These are phyloP conservation scores for Lophura nycthemera DNA, from an alignment of 2,113 vertebrate species.

Conservation along the genomic window DNA sequence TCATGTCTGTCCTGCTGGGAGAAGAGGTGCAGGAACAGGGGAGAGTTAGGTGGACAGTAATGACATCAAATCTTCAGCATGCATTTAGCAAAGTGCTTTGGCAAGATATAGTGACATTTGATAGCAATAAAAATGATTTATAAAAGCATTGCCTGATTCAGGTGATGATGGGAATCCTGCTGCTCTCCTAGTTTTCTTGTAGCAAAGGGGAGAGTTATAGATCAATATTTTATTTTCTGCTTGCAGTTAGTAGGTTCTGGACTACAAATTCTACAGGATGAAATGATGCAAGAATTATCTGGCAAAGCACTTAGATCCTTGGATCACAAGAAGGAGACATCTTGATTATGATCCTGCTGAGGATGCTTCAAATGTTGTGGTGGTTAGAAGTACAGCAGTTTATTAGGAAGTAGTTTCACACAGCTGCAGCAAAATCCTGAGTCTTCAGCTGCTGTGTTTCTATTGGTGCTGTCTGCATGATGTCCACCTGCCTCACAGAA, in stretches of 20 bases:
- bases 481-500: background rate
- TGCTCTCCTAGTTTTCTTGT: background rate
- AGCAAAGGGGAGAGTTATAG: background rate
- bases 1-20: background rate
- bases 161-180: background rate
- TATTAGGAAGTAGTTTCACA: background rate
- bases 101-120: background rate
- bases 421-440: background rate
- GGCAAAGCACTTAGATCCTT: background rate
- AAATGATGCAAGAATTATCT: background rate
- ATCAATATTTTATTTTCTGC: background rate
- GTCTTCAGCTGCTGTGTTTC: background rate
- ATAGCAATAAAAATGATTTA: background rate
- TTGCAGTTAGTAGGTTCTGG: background rate
- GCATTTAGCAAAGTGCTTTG: background rate
- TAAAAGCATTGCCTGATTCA: background rate
- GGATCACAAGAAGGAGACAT: background rate
- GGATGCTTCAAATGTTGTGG: background rate
- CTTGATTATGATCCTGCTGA: background rate
- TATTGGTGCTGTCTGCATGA: background rate
- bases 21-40: background rate
- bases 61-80: background rate
- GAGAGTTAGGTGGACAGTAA: background rate
- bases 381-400: background rate
- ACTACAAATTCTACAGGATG: background rate